These are phyloP conservation scores for Epirrhoe tristata DNA, from an alignment of 2,888 invertebrate genomes.

Conservation along the genomic window DNA sequence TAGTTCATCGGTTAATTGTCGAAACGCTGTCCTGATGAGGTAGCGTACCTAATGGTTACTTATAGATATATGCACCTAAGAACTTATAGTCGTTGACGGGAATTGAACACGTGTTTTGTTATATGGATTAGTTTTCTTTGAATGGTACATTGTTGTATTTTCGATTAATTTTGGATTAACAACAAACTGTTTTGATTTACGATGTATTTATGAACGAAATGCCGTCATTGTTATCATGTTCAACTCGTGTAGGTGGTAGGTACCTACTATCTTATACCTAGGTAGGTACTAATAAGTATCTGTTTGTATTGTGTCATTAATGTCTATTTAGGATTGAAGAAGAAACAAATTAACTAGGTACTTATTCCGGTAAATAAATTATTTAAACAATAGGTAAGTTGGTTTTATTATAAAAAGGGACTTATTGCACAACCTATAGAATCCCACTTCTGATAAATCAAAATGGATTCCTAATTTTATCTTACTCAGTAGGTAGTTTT, in stretches of 20 bases:
- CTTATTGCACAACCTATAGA: too few relatives aligned
- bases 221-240: not conserved
- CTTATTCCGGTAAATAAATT: too few relatives aligned
- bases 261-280: not conserved
- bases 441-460: too few relatives aligned
- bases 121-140: conserved; percentile 17
- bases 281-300: too few relatives aligned
- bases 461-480: too few relatives aligned
- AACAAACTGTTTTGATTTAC: not conserved
- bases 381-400: too few relatives aligned
- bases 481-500: too few relatives aligned
- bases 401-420: too few relatives aligned
- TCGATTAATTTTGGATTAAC: not conserved
- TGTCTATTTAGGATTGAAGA: too few relatives aligned
- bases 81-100: conserved; percentile 43
- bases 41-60: conserved; percentile 35
- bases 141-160: conserved; percentile 8
- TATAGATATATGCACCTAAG: not conserved
- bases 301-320: too few relatives aligned
- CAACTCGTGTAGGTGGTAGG: not conserved
- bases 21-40: conserved; percentile 41
- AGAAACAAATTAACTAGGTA: too few relatives aligned
- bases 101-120: conserved; percentile 46
- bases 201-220: not conserved
- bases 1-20: conserved; percentile 74